Percentiles rank a stretch among this genome's conserved stretches.
Conservation (phyloP, 2,797 vertebrate genomes). For the Sus cebifrons region DNA sequence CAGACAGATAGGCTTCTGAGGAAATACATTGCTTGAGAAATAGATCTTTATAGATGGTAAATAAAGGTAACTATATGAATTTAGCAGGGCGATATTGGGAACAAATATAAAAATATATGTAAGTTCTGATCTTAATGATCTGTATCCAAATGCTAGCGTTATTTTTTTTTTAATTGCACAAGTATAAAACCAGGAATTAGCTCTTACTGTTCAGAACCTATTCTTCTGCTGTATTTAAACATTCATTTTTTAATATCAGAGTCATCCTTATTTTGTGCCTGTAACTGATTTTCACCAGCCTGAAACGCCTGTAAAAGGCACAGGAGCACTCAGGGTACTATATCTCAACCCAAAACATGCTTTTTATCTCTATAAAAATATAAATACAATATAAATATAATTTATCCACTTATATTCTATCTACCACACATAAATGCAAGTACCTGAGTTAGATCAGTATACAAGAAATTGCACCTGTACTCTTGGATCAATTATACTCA, state of each 20-base stretch:
- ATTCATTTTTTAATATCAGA: background rate
- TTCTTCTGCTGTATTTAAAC: background rate
- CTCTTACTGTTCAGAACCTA: background rate
- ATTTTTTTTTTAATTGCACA: background rate
- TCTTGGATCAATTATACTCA: background rate
- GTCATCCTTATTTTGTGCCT: background rate
- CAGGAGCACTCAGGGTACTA: background rate
- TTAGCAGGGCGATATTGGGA: background rate
- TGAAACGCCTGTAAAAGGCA: background rate
- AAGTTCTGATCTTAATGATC: background rate
- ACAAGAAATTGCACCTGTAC: background rate
- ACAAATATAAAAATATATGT: background rate
- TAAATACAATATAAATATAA: background rate
- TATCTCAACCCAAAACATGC: background rate
- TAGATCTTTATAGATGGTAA: background rate
- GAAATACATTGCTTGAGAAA: background rate
- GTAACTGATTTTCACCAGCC: background rate
- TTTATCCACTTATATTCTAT: background rate
- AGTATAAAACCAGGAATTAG: background rate
- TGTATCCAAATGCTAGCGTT: background rate
- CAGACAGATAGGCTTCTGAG: background rate
- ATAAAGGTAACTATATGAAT: background rate
- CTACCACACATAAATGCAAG: background rate
- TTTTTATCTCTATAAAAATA: background rate
- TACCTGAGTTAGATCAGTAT: background rate